phyloP scores from a whole-genome alignment of 2,113 vertebrate species.

The Struthio camelus region DNA sequence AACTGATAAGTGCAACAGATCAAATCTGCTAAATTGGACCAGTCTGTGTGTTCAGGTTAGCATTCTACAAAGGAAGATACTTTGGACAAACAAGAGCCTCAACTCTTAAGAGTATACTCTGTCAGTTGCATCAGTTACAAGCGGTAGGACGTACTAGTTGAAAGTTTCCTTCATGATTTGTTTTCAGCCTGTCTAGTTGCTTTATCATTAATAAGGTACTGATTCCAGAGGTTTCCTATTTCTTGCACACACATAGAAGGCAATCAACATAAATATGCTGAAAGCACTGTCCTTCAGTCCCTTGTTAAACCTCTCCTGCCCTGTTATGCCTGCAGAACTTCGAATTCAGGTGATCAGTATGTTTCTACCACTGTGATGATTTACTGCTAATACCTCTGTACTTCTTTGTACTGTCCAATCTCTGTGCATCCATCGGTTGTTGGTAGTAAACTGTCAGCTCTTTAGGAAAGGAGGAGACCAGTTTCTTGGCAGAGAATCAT shows the following conservation, averaged over 20 bases:
- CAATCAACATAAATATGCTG: neutral
- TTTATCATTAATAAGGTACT: neutral
- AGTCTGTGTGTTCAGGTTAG: neutral
- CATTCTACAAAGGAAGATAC: neutral
- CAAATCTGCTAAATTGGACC: neutral
- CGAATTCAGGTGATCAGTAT: neutral
- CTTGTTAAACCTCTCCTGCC: neutral
- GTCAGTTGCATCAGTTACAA: neutral
- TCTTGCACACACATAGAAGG: neutral
- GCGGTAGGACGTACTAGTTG: neutral
- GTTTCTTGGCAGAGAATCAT: neutral
- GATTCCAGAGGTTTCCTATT: neutral
- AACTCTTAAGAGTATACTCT: neutral
- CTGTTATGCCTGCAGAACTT: neutral
- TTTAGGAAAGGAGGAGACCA: neutral
- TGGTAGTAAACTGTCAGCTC: neutral
- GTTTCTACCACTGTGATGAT: neutral
- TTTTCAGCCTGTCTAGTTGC: neutral
- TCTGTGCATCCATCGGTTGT: neutral
- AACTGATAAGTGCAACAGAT: neutral
- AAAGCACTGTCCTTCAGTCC: neutral
- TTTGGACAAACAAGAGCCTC: neutral
- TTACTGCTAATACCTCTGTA: neutral
- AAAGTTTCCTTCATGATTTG: neutral
- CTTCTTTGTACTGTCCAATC: neutral